Evolutionary conservation across 2,113 vertebrate genomes (phyloP), one percentile per base, ranked within the genome.

Genomic region (Bungarus multicinctus): DNA sequence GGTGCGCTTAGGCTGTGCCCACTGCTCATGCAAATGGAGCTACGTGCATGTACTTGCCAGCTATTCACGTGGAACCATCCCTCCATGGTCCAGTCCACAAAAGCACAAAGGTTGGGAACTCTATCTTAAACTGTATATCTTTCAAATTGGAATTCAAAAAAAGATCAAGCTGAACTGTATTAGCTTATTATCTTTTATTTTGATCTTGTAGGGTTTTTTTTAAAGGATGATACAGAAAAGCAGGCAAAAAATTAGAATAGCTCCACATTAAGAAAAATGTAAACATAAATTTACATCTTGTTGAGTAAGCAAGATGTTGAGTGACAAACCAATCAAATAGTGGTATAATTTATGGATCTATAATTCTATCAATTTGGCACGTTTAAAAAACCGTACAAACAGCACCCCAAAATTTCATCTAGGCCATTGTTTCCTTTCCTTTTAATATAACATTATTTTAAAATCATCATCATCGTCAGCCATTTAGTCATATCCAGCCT

Each of bases 121-220:
- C 95, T 96, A 97, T 96, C 96, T 97, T 93, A 97, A 95, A 69
- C 55, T 94, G 94, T 92, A 95, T 74, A 94, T 92, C 39, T 94
- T 94, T 97, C 89, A 94, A 94, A 95, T 30, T 95, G 93, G 85
- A 94, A 43, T 94, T 94, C 54, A 95, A 96, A 90, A 97, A 94
- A 97, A 94, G 95, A 93, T 52, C 94, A 94, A 58, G 91, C 96
- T 96, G 94, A 69, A n/a, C 11, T 5, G 5, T 91, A 95, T 97
- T 95, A 96, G 93, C 95, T 95, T 94, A 93, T 25, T 94, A 85
- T 60, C 57, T 92, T 94, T 91, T 94, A 94, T 95, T 95, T 96
- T 94, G 30, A 93, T 91, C 85, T 96, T 95, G 55, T 85, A 89
- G 92, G 93, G 95, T 94, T 93, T 93, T 92, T 47, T 25, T 94